phyloP scores from a whole-genome alignment of 2,113 vertebrate species.

The Tinamus guttatus region DNA sequence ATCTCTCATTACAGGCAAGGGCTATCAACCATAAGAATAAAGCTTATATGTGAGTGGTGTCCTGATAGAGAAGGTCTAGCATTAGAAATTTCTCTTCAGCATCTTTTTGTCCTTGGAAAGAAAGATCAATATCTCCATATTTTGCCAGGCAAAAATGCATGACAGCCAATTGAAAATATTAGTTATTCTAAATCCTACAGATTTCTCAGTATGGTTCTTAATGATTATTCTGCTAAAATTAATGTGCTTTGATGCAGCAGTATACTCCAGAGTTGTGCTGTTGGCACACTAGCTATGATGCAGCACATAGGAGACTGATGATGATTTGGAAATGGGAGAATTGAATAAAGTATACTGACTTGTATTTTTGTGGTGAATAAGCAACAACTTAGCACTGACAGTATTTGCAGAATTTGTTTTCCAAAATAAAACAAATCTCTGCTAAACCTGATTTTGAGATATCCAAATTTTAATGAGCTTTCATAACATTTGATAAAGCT shows the following conservation, averaged over 20 bases:
- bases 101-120: background rate
- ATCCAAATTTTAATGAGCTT: background rate
- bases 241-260: background rate
- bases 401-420: background rate
- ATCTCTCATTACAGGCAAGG: background rate
- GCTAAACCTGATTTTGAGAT: background rate
- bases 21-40: constrained; percentile 2
- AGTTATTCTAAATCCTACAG: background rate
- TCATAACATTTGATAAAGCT: background rate
- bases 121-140: background rate
- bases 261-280: background rate
- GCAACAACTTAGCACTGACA: background rate
- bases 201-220: background rate
- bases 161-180: background rate
- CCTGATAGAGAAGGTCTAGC: background rate
- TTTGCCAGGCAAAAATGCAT: background rate
- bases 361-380: background rate
- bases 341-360: background rate
- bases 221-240: background rate
- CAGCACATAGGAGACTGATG: background rate
- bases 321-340: background rate
- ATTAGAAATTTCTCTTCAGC: background rate
- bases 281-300: background rate
- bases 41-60: background rate
- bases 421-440: background rate